phyloP scores from a whole-genome alignment of 2,888 invertebrate species.

The Thecocarcelia acutangulata region DNA sequence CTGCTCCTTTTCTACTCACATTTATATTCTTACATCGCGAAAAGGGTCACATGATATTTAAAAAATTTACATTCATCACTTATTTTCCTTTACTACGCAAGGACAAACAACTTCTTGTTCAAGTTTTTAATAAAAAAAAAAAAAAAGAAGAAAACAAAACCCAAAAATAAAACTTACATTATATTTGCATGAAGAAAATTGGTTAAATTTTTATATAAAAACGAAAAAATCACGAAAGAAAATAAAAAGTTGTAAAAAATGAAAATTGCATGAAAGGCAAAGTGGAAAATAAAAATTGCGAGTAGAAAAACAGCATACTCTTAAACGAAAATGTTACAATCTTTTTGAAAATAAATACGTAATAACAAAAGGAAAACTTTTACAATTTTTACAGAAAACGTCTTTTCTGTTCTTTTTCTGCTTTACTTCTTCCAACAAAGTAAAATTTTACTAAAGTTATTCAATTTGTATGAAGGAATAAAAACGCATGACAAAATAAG shows the following conservation, averaged over 20 bases:
- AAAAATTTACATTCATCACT: constrained; percentile 37
- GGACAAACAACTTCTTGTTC: constrained; percentile 23
- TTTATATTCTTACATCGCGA: constrained; percentile 7
- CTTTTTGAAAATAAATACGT: constrained; percentile 17
- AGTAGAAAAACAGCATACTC: constrained; percentile 20
- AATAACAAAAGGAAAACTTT: constrained; percentile 30
- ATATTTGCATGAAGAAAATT: constrained; percentile 50
- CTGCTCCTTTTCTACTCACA: neutral
- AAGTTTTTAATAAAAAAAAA: constrained; percentile 14
- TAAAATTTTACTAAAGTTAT: constrained; percentile 18
- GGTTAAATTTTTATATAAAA: constrained; percentile 26
- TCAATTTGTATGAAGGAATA: constrained; percentile 15
- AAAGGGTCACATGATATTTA: neutral
- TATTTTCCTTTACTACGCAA: constrained; percentile 3
- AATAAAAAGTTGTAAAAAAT: constrained; percentile 13
- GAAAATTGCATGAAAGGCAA: constrained; percentile 11
- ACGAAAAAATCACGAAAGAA: constrained; percentile 10
- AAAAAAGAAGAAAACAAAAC: neutral
- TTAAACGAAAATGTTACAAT: constrained; percentile 48
- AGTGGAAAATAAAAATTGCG: constrained; percentile 25
- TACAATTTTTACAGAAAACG: constrained; percentile 28
- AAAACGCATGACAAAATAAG: constrained; percentile 42
- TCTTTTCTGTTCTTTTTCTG: neutral
- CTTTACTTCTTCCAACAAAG: constrained; percentile 23
- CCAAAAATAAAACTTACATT: constrained; percentile 26